These are phyloP conservation scores for Linurgus olivaceus DNA, from an alignment of 2,797 vertebrate species.

Conservation along the genomic window DNA sequence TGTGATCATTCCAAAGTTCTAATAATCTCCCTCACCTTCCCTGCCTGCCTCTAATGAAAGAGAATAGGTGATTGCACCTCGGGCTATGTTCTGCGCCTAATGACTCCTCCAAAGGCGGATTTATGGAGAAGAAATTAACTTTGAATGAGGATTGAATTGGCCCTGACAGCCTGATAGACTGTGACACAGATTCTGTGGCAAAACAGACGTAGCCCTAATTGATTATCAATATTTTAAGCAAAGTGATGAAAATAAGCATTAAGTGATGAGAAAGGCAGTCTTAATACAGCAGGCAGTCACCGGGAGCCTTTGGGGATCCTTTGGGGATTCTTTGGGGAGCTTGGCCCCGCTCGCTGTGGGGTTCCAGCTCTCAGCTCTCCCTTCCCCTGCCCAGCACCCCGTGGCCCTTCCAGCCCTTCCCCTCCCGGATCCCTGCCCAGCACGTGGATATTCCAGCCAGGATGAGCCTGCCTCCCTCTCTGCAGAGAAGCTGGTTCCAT, in stretches of 20 bases:
- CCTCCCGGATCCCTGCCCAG: slow-evolving; percentile 29
- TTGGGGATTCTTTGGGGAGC: slow-evolving; percentile 72
- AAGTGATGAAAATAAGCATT: slow-evolving; percentile 99
- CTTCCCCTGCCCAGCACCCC: slow-evolving; percentile 56
- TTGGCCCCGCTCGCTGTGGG: slow-evolving; percentile 21
- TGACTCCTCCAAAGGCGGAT: slow-evolving; percentile 89
- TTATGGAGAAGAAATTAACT: slow-evolving; percentile 95
- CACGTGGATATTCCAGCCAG: slow-evolving; percentile 41
- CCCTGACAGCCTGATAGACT: slow-evolving; percentile 96
- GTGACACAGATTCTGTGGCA: slow-evolving; percentile 96
- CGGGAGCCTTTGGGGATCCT: slow-evolving; percentile 55
- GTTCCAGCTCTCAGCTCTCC: slow-evolving; percentile 60
- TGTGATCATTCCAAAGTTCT: slow-evolving; percentile 99
- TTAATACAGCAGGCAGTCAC: slow-evolving; percentile 83
- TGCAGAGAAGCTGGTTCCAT: slow-evolving; percentile 50
- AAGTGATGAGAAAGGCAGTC: slow-evolving; percentile 90
- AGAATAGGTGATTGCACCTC: slow-evolving; percentile 99
- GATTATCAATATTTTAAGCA: slow-evolving; percentile 99
- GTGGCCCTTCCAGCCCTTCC: slow-evolving; percentile 43
- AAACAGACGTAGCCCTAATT: slow-evolving; percentile 99
- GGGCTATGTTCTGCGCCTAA: slow-evolving; percentile 90
- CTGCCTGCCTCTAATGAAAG: slow-evolving; percentile 99
- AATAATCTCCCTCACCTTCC: slow-evolving; percentile 99
- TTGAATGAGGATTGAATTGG: slow-evolving; percentile 95
- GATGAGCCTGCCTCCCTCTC: background rate